A percentile compares a stretch with the other conserved stretches of the same genome.
These are phyloP conservation scores for Catharus minimus DNA, from an alignment of 2,113 vertebrate species.

Conservation along the genomic window DNA sequence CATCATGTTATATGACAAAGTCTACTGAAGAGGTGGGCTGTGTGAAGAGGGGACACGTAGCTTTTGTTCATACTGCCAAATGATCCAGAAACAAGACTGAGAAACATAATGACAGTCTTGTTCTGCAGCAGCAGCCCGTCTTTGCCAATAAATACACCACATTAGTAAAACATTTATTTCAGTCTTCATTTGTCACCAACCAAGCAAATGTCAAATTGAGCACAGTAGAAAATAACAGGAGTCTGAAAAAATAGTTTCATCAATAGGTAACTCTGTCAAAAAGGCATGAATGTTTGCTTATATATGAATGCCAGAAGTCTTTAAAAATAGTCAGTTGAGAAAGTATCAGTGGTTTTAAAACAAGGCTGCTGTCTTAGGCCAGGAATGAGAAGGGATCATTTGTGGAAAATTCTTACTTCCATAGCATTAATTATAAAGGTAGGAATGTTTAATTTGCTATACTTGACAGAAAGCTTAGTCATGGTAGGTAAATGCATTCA, in stretches of 20 bases:
- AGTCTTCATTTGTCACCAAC: not conserved
- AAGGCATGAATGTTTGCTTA: not conserved
- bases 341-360: not conserved
- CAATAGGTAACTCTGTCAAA: not conserved
- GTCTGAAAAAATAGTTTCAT: not conserved
- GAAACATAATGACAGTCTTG: not conserved
- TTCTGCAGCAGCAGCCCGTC: not conserved
- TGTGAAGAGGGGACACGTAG: not conserved
- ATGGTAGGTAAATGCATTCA: not conserved
- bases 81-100: not conserved
- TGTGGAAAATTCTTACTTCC: not conserved
- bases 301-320: not conserved
- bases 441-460: not conserved
- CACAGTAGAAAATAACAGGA: not conserved
- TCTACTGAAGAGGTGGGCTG: not conserved
- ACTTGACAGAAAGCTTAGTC: not conserved
- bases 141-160: not conserved
- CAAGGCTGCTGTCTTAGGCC: not conserved
- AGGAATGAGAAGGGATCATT: not conserved
- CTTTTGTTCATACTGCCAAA: not conserved
- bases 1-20: not conserved
- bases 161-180: slow-evolving; percentile 9
- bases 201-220: not conserved
- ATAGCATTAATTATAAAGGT: not conserved
- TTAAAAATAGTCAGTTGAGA: not conserved